A percentile compares a stretch with the other conserved stretches of the same genome.
These are phyloP conservation scores for Erethizon dorsatum DNA, from an alignment of 2,797 vertebrate species.

Conservation along the genomic window DNA sequence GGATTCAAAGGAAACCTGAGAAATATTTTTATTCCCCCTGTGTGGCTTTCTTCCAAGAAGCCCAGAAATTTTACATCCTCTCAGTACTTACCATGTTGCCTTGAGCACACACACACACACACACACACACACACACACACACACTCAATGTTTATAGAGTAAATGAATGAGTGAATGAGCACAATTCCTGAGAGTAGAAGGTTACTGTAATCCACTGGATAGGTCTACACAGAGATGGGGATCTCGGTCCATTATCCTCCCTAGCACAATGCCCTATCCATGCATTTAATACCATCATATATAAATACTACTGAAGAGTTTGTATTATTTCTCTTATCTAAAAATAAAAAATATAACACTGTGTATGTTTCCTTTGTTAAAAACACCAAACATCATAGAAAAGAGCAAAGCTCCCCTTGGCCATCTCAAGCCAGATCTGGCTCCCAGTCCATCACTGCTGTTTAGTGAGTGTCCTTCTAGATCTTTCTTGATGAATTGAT, in stretches of 20 bases:
- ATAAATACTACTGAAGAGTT: not conserved
- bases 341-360: not conserved
- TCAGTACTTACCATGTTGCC: not conserved
- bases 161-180: fast-evolving
- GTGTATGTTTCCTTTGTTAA: not conserved
- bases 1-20: fast-evolving
- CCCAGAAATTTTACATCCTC: not conserved
- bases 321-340: not conserved
- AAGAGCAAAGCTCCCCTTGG: too few relatives aligned
- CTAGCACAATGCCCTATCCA: fast-evolving
- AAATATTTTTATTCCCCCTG: not conserved
- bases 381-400: not conserved
- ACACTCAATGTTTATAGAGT: not conserved
- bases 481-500: fast-evolving
- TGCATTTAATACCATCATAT: fast-evolving
- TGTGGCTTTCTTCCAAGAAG: not conserved
- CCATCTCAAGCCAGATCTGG: not conserved
- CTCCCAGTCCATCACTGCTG: fast-evolving
- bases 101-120: too few relatives aligned
- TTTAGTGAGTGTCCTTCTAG: not conserved
- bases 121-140: not conserved
- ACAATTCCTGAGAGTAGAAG: fast-evolving
- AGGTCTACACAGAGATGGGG: fast-evolving
- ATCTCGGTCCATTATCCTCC: fast-evolving
- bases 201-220: fast-evolving